A percentile compares a stretch with the other conserved stretches of the same genome.
Conservation (phyloP, 2,797 vertebrate species). For the Sphaeramia orbicularis region DNA sequence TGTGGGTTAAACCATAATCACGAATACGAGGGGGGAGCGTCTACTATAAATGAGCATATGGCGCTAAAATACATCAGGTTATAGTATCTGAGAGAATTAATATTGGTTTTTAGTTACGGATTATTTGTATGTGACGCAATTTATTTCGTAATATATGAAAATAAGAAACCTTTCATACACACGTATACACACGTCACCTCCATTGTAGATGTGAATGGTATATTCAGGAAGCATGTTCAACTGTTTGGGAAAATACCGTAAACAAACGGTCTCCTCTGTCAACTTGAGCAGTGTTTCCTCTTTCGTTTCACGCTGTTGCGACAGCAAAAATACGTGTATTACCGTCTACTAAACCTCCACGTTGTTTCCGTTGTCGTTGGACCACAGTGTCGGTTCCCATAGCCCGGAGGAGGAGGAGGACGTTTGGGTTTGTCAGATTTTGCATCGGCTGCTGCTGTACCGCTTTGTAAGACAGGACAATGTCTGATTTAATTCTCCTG, state of each 20-base stretch:
- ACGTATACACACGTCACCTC: neutral
- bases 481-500: slow-evolving; percentile 90
- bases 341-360: neutral
- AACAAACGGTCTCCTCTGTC: slow-evolving; percentile 58
- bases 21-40: fast-evolving
- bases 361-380: slow-evolving; percentile 4
- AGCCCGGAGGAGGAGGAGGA: slow-evolving; percentile 33
- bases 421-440: slow-evolving; percentile 24
- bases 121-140: fast-evolving
- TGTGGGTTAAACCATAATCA: slow-evolving; percentile 28
- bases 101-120: fast-evolving
- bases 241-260: slow-evolving; percentile 75
- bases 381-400: slow-evolving; percentile 16
- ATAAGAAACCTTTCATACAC: neutral
- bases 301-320: slow-evolving; percentile 1
- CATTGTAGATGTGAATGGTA: slow-evolving; percentile 33
- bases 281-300: slow-evolving; percentile 26
- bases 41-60: fast-evolving
- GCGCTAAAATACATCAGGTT: fast-evolving
- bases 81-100: fast-evolving
- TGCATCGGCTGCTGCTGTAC: slow-evolving; percentile 18
- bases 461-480: slow-evolving; percentile 46
- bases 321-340: neutral
- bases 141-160: fast-evolving
- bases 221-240: slow-evolving; percentile 74